Evolutionary conservation across 2,888 invertebrate genomes (phyloP), one percentile per base, ranked within the genome.

Genomic region (Augochlorella aurata): DNA sequence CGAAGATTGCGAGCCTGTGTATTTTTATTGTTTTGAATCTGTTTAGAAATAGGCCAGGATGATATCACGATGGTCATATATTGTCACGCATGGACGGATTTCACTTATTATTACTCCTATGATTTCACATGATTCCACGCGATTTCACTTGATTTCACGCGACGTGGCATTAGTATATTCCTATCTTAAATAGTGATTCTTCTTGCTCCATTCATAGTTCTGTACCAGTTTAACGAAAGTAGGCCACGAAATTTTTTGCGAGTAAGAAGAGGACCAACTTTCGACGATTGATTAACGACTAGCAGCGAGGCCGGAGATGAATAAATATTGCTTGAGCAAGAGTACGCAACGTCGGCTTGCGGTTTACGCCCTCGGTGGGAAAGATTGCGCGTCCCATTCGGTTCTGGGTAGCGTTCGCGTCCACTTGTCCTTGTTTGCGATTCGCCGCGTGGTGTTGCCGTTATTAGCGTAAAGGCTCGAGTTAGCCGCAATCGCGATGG

Each of bases 391-490:
- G 65, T 63, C 82, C 83, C 70, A 44, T 73, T 16, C 72, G 63
- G 38, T 44, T 7, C 12, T 69, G 66, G 61, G 38, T 38, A 38
- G 38, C 38, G 38, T 38, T 61, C 61, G 24, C 70, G 54, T 72
- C 10, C 82, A 71, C 87, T 67, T 24, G 88, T 90, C 85, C 91
- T 91, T 88, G 91, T 91, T 91, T 90, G 87, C 89, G 74, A 91
- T 90, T 88, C 88, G 82, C 76, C 79, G 79, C 77, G 73, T 78
- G 85, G 83, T 83, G 79, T 89, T 81, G 85, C 80, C 88, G 89
- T 90, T 90, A 90, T 91, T 90, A 90, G 89, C 85, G 84, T 88
- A 83, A 90, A 86, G 79, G 86, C 77, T 83, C 83, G 88, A 88
- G 86, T 87, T 84, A 81, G 88, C 87, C 87, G 89, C 89, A 90